Percentiles rank a stretch among this genome's conserved stretches.
These are phyloP conservation scores for Neodiprion lecontei DNA, from an alignment of 1,140 invertebrate species.

Conservation along the genomic window DNA sequence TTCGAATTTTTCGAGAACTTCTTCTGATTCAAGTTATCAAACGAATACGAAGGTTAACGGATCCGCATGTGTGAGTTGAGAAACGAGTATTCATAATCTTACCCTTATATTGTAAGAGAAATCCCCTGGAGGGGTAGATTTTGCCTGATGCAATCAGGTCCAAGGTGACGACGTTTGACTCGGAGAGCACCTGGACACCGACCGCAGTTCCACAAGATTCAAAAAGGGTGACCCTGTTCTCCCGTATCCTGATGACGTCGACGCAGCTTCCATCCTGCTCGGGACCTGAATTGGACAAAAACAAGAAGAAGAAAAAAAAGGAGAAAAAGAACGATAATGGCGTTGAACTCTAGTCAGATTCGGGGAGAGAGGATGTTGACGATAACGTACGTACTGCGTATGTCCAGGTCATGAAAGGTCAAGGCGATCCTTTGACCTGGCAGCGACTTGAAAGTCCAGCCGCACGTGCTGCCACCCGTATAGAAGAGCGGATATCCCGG, in stretches of 20 bases:
- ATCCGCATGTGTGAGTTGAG: too few species aligned
- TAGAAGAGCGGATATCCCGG: conserved; percentile 58
- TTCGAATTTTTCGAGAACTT: too few species aligned
- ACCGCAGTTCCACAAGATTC: conserved; percentile 53
- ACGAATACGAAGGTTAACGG: too few species aligned
- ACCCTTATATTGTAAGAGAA: conserved; percentile 59
- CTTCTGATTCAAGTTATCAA: too few species aligned
- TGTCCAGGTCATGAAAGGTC: conserved; percentile 56
- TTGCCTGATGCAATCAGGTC: conserved; percentile 48
- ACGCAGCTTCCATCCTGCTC: conserved; percentile 51
- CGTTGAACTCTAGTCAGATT: neutral
- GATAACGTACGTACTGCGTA: conserved; percentile 47
- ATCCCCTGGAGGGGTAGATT: conserved; percentile 53
- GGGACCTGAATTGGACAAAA: conserved; percentile 38
- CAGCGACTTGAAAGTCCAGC: conserved; percentile 54
- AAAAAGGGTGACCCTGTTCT: conserved; percentile 50
- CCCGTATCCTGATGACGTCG: conserved; percentile 52
- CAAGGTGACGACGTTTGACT: conserved; percentile 52
- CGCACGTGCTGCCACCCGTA: conserved; percentile 48
- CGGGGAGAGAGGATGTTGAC: neutral
- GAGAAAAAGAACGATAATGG: neutral
- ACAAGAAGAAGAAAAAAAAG: neutral
- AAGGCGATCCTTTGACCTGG: conserved; percentile 55
- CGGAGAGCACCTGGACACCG: conserved; percentile 51
- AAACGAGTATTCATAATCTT: neutral